These are phyloP conservation scores for Eretmochelys imbricata DNA, from an alignment of 2,113 vertebrate species.

Conservation along the genomic window DNA sequence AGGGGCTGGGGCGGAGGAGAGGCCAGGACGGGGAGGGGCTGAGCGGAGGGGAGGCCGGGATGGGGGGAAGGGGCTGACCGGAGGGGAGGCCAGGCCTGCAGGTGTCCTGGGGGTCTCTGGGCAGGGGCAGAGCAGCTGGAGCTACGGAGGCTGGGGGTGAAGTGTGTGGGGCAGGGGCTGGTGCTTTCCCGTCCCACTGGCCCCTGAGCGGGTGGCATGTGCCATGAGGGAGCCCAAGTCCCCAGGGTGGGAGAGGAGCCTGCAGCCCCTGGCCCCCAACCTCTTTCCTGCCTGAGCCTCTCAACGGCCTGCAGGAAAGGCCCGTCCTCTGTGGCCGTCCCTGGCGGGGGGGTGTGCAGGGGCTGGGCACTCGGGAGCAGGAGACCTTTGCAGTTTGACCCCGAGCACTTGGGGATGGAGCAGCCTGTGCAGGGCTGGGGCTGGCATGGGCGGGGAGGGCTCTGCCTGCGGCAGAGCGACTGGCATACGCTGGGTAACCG, in stretches of 20 bases:
- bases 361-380: too few species aligned
- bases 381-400: too few species aligned
- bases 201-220: too few species aligned
- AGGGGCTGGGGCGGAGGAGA: neutral
- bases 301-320: neutral
- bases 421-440: neutral
- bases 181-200: neutral
- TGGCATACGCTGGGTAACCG: too few species aligned
- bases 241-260: too few species aligned
- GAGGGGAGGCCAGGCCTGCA: neutral
- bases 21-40: too few species aligned
- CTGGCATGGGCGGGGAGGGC: too few species aligned
- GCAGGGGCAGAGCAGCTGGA: neutral
- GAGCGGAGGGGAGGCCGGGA: fast-evolving
- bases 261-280: neutral
- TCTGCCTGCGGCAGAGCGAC: too few species aligned
- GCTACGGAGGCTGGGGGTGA: neutral
- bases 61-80: neutral
- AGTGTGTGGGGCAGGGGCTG: neutral
- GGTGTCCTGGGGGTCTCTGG: neutral
- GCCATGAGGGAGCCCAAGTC: neutral
- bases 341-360: neutral
- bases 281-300: neutral
- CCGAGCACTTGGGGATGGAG: neutral
- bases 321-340: neutral